Base-by-base conservation (phyloP, 2,888 invertebrate species). In the Lasioglossum marginatum region DNA sequence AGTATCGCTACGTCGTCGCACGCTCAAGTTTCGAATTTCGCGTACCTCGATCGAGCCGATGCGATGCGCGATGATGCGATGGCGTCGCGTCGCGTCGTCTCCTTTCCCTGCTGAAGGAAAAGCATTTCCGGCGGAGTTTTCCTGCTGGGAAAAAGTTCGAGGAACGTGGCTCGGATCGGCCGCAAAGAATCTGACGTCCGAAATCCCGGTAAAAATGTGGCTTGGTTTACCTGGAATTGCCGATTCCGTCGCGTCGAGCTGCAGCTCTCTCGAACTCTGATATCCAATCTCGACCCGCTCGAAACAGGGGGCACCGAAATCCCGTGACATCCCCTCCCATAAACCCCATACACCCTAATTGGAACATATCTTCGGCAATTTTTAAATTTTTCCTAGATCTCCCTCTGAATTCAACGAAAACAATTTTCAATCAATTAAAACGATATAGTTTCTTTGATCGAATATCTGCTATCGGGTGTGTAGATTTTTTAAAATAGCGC, bases 11-110 rank as follows among this genome's bases (percentile, higher is more conserved):
- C 34, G 73, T 79, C 82, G 66, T 45, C 1, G 43, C 60, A 40
- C 70, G 27, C 37, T 43, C 76, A 82, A 87, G 77, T 79, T 77
- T 45, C 72, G 68, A 87, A 87, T 87, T 80, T 75, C 71, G 68
- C 70, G 73, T 86, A 43, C 72, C 57, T 16, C 60, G 48, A 82
- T 73, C 66, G 43, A 52, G 77, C 57, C 57, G 78, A 73, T 75
- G 37, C 66, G n/a, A 73, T 74, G 57, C 68, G 37, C 66, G n/a
- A 73, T 74, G 57, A 27, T 10, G n/a, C n/a, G 52, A 52, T 52
- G 52, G 52, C 52, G 70, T 23, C 52, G 37, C 27, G 40, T 31
- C 52, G 68, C 10, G 27, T 52, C 43, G 52, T 19, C 8, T 23
- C 23, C 52, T n/a, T 10, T n/a, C 52, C 10, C 52, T n/a, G 52